phyloP scores from a whole-genome alignment of 2,888 invertebrate species.

The Cotesia congregata region DNA sequence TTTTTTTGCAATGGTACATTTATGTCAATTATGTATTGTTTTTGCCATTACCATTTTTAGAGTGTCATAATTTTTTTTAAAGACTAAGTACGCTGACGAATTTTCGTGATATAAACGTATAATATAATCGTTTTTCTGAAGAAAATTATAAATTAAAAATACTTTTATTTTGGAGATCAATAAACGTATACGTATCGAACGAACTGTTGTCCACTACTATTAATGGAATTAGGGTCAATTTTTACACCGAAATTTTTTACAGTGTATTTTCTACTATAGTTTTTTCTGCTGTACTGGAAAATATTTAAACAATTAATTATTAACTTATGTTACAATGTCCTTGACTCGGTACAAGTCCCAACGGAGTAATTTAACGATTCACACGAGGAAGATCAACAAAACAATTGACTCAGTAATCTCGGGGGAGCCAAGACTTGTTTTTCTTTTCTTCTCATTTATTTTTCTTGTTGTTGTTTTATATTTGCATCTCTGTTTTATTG shows the following conservation, averaged over 20 bases:
- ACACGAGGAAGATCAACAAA: conserved; percentile 13
- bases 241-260: too few relatives aligned
- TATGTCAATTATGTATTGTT: neutral
- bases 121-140: too few relatives aligned
- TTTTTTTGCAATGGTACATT: conserved; percentile 11
- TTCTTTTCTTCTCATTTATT: conserved; percentile 24
- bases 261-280: too few relatives aligned
- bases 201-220: too few relatives aligned
- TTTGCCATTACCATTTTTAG: neutral
- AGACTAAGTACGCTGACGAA: too few relatives aligned
- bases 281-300: neutral
- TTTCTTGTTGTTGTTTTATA: conserved; percentile 1
- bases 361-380: conserved; percentile 32
- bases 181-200: too few relatives aligned
- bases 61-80: neutral
- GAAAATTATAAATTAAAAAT: neutral
- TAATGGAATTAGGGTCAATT: too few relatives aligned
- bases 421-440: conserved; percentile 16
- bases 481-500: neutral
- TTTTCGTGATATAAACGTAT: too few relatives aligned
- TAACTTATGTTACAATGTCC: conserved; percentile 5
- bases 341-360: conserved; percentile 35
- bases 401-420: conserved; percentile 27
- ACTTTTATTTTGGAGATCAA: too few relatives aligned
- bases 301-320: neutral